phyloP scores from a whole-genome alignment of 1,140 invertebrate genomes.

The Chrysomallon squamiferum region DNA sequence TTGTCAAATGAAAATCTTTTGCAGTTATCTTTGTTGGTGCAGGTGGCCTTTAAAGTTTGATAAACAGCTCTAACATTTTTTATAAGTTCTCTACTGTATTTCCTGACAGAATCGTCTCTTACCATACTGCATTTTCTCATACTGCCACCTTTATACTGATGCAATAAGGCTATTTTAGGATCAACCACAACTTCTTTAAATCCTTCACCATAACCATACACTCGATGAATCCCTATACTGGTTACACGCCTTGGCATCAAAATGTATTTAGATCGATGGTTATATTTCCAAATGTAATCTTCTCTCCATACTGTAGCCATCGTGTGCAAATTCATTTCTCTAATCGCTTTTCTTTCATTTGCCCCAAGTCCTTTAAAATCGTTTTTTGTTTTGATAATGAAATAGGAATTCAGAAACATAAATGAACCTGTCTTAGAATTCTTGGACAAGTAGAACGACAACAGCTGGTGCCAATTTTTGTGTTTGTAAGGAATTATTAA shows the following conservation, averaged over 20 bases:
- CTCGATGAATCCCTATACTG: not conserved
- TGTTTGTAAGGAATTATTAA: not conserved
- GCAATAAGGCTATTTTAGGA: constrained; percentile 80
- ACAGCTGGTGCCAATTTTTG: not conserved
- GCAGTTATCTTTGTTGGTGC: no score
- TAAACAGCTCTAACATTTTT: not conserved
- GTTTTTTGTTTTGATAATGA: not conserved
- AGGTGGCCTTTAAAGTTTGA: no score
- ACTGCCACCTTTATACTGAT: constrained; percentile 80
- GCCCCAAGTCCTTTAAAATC: not conserved
- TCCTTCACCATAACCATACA: not conserved
- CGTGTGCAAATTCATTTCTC: not conserved
- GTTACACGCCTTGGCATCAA: not conserved
- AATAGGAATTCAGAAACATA: not conserved
- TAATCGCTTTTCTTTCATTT: not conserved
- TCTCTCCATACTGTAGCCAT: not conserved
- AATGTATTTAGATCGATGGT: not conserved
- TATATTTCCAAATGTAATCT: not conserved
- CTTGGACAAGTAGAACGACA: not conserved
- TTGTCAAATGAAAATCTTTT: no score
- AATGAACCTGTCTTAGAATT: not conserved
- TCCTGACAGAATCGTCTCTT: not conserved
- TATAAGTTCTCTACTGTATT: not conserved
- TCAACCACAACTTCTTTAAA: constrained; percentile 73
- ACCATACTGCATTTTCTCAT: constrained; percentile 12